Evolutionary conservation across 1,140 invertebrate genomes (phyloP).

Genomic region (Halotydeus destructor): DNA sequence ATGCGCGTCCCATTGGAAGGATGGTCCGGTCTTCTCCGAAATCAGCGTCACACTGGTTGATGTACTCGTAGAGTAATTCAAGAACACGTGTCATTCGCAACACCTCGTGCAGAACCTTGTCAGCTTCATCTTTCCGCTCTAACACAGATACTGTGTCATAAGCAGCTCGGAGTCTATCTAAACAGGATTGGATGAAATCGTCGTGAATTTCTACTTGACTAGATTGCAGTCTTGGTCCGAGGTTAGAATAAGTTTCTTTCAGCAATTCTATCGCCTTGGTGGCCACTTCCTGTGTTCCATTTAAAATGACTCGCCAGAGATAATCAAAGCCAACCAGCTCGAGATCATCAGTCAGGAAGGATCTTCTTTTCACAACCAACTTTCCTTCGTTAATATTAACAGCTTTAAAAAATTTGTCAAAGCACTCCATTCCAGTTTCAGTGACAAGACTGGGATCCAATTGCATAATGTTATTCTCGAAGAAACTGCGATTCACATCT

Average conservation of each 20-base stretch:
- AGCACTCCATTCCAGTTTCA: conserved; percentile 86
- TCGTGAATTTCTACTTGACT: conserved; percentile 60
- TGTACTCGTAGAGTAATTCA: conserved; percentile 82
- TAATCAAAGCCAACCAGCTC: conserved; percentile 91
- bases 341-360: conserved; percentile 40
- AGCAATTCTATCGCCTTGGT: conserved; percentile 70
- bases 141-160: conserved; percentile 35
- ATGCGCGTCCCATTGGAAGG: conserved; percentile 56
- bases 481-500: conserved; percentile 86
- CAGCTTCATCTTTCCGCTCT: conserved; percentile 31
- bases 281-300: conserved; percentile 73
- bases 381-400: conserved; percentile 90
- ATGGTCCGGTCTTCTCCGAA: conserved; percentile 73
- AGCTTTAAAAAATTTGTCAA: conserved; percentile 85
- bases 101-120: conserved; percentile 37
- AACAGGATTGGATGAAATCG: conserved; percentile 68
- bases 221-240: conserved; percentile 59
- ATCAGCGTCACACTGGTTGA: conserved; percentile 80
- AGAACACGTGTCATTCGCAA: conserved; percentile 71
- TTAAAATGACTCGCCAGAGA: conserved; percentile 77
- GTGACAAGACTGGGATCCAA: conserved; percentile 74
- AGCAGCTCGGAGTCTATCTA: conserved; percentile 62
- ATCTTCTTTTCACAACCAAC: conserved; percentile 58
- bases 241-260: conserved; percentile 78
- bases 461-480: conserved; percentile 81